phyloP scores from a whole-genome alignment of 2,888 invertebrate species.

The Oxyscelio sp. region DNA sequence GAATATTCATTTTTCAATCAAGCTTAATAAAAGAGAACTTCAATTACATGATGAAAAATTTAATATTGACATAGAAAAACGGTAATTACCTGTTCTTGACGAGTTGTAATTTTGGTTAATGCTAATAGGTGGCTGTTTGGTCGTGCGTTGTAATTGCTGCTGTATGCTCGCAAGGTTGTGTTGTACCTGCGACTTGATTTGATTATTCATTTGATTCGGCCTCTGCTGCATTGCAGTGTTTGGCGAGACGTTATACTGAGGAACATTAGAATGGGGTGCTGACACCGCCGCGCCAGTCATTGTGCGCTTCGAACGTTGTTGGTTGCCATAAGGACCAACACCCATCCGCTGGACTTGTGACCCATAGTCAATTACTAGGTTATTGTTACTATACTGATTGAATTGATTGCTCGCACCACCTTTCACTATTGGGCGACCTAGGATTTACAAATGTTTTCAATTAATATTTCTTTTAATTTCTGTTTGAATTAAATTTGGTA shows the following conservation, averaged over 20 bases:
- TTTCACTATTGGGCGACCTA: constrained; percentile 90
- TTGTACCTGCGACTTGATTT: constrained; percentile 89
- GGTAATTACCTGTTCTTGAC: constrained; percentile 39
- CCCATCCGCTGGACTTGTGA: constrained; percentile 80
- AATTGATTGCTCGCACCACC: constrained; percentile 88
- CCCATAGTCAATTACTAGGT: constrained; percentile 75
- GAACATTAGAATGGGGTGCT: constrained; percentile 81
- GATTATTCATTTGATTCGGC: constrained; percentile 87
- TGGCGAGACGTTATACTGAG: constrained; percentile 83
- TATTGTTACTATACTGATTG: constrained; percentile 82
- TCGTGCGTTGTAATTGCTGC: constrained; percentile 86
- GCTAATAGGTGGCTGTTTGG: constrained; percentile 31
- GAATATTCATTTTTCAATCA: too few species aligned
- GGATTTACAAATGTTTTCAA: too few species aligned
- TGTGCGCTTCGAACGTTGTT: constrained; percentile 85
- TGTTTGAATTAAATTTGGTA: too few species aligned
- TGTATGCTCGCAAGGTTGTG: constrained; percentile 88
- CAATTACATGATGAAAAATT: too few species aligned
- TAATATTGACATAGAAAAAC: too few species aligned
- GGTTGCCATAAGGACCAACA: constrained; percentile 83
- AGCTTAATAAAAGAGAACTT: too few species aligned
- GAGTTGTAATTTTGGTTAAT: constrained; percentile 39
- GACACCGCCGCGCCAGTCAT: constrained; percentile 80
- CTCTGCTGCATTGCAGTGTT: constrained; percentile 85
- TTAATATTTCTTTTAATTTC: too few species aligned